phyloP scores from a whole-genome alignment of 2,888 invertebrate genomes.

The Mantis religiosa region DNA sequence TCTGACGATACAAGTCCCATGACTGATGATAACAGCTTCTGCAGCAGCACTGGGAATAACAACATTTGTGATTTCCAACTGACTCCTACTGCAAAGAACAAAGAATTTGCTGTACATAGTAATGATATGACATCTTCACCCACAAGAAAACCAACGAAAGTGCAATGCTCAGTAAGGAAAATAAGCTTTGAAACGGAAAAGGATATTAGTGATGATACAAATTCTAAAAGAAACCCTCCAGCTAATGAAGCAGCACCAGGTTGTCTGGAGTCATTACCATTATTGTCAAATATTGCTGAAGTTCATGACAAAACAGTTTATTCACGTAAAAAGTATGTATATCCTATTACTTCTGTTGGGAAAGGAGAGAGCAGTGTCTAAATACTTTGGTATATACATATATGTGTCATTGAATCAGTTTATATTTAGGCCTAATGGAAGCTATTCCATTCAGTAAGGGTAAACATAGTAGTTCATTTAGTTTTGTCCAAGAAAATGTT shows the following conservation, averaged over 20 bases:
- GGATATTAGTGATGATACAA: not conserved
- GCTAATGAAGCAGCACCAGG: not conserved
- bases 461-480: not conserved
- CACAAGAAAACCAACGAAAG: not conserved
- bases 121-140: not conserved
- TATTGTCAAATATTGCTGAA: conserved; percentile 26
- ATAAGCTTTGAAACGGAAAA: not conserved
- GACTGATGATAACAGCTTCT: conserved; percentile 22
- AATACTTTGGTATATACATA: not conserved
- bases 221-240: not conserved
- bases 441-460: not conserved
- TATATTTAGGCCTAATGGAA: not conserved
- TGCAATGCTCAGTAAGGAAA: not conserved
- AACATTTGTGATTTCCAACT: conserved; percentile 20
- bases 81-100: not conserved
- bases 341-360: conserved; percentile 30
- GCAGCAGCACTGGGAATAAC: conserved; percentile 15
- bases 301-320: conserved; percentile 16
- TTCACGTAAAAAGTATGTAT: conserved; percentile 28
- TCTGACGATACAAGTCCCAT: conserved; percentile 12
- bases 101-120: not conserved
- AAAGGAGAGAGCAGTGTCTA: conserved; percentile 35
- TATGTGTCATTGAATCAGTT: not conserved
- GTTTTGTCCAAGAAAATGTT: not conserved
- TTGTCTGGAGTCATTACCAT: conserved; percentile 25